Base-by-base conservation (phyloP, 2,797 vertebrate species). In the Phrynocephalus forsythii region DNA sequence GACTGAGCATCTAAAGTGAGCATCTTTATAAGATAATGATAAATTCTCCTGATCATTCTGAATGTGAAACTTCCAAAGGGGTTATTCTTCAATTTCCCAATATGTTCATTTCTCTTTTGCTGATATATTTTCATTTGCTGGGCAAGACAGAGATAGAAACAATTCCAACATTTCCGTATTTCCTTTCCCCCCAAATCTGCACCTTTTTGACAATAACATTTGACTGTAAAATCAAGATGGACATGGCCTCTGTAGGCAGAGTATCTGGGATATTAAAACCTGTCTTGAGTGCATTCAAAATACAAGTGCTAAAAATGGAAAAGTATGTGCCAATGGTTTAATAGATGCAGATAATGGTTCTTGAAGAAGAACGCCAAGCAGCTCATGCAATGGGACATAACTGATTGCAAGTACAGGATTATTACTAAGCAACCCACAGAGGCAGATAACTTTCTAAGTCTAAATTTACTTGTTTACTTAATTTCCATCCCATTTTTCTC, bases 361-460 rank as follows among this genome's bases (percentile, higher is more conserved):
- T 80, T 33, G 33, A 33, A 33, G 33, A 84, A 28, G 52, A 83
- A 79, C 63, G 68, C 63, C 33, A 66, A 50, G 5, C 82, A 84
- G n/a, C 78, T 79, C 52, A 84, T 6, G 66, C 67, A 79, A 73
- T 79, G 67, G 69, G 24, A 84, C 30, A 66, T 79, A n/a, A 88
- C 7, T 50, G 26, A 73, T 73, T 66, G n/a, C 66, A 48, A 72
- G 10, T 44, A 77, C 11, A 79, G 79, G 72, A 79, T 78, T 68
- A 33, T 69, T 69, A 78, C 24, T 77, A 79, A 88, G 75, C 72
- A 13, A 13, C 68, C 52, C 63, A 72, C 79, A 73, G 10, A 67
- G 9, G 7, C 28, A 3, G 69, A 56, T 75, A 26, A 81, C 30
- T 30, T 60, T 83, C 66, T 69, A 83, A 30, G 13, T 20, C 26